A percentile compares a stretch with the other conserved stretches of the same genome.
Conservation (phyloP, 2,113 vertebrate species). For the Oreotrochilus melanogaster region DNA sequence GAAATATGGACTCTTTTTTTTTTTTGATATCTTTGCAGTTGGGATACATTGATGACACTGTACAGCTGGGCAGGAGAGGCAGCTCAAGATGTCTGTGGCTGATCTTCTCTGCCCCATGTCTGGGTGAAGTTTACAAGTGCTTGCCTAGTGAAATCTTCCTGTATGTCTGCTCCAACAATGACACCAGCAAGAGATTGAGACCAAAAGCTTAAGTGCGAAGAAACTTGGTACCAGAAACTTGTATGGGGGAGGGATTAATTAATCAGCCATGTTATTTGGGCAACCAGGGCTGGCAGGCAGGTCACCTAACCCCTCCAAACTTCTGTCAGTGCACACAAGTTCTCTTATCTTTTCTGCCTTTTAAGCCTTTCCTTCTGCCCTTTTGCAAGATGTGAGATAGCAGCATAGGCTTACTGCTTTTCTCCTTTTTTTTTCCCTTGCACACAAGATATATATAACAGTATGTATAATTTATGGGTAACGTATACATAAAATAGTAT, state of each 20-base stretch:
- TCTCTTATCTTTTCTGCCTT: neutral
- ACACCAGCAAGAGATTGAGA: neutral
- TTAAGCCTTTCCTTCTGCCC: neutral
- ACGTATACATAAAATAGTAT: constrained; percentile 23
- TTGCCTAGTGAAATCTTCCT: neutral
- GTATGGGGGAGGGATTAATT: neutral
- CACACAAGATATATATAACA: neutral
- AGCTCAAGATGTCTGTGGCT: neutral
- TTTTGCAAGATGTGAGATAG: neutral
- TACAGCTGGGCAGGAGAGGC: neutral
- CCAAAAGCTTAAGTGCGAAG: neutral
- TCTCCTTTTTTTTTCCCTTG: neutral
- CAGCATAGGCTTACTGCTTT: neutral
- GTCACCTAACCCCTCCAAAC: neutral
- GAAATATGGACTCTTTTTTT: neutral
- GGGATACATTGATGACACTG: neutral
- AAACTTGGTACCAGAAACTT: neutral
- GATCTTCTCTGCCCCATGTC: neutral
- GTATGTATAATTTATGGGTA: constrained; percentile 46
- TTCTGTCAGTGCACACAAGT: neutral
- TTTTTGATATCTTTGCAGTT: neutral
- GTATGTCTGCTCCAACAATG: rapidly evolving
- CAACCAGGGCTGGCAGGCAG: neutral
- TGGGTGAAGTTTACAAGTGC: neutral
- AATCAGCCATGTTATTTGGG: neutral